Percentiles rank a stretch among this genome's conserved stretches.
phyloP scores from a whole-genome alignment of 2,113 vertebrate species.

The Brachionichthys hirsutus region DNA sequence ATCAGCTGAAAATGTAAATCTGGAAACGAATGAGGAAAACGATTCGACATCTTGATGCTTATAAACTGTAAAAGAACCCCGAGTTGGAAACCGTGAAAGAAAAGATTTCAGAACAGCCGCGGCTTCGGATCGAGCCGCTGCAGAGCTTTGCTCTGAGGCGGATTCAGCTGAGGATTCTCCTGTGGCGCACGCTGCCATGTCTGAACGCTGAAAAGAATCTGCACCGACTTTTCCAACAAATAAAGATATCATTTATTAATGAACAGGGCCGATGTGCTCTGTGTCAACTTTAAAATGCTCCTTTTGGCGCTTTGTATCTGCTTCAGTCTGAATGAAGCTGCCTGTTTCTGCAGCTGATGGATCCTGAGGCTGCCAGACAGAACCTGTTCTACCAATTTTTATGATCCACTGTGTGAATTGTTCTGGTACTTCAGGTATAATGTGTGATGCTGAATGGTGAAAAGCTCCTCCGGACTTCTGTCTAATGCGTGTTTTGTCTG shows the following conservation, averaged over 20 bases:
- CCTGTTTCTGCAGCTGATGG: conserved; percentile 15
- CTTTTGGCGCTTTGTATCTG: neutral
- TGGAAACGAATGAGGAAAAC: neutral
- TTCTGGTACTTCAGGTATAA: neutral
- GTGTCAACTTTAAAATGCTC: conserved; percentile 11
- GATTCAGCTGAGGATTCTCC: neutral
- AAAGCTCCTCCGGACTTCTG: too few relatives aligned
- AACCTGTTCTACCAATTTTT: too few relatives aligned
- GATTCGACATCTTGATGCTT: neutral
- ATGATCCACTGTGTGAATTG: conserved; percentile 26
- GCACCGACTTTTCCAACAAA: conserved; percentile 2
- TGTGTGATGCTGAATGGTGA: too few relatives aligned
- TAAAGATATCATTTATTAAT: conserved; percentile 22
- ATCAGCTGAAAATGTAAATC: neutral
- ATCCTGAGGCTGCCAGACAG: conserved; percentile 9
- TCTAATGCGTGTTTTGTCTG: too few relatives aligned
- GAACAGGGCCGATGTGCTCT: neutral
- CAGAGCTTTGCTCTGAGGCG: neutral
- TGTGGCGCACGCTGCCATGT: neutral
- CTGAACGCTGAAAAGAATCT: neutral
- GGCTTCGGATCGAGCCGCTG: neutral
- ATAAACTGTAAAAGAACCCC: neutral
- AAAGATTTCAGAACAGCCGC: neutral
- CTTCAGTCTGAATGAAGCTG: conserved; percentile 22
- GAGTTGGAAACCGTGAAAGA: neutral